phyloP scores from a whole-genome alignment of 2,113 vertebrate genomes.

The Dolichallabes microphthalmus region DNA sequence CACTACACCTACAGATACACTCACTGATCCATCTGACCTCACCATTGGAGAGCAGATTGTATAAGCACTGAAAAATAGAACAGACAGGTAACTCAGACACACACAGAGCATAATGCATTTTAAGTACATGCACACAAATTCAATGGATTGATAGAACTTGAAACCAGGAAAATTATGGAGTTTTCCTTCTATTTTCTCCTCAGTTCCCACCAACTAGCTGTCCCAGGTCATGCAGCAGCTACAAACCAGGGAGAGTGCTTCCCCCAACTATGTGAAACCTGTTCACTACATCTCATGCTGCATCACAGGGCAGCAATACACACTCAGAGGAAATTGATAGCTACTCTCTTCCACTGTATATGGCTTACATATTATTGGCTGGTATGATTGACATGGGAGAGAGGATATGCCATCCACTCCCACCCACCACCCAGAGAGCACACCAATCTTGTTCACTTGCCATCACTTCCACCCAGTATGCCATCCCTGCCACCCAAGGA shows the following conservation, averaged over 20 bases:
- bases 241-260: neutral
- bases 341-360: neutral
- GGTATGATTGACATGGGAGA: neutral
- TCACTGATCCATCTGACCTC: slow-evolving; percentile 46
- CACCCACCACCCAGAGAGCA: neutral
- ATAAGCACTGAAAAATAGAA: slow-evolving; percentile 44
- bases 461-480: no score
- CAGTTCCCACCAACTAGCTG: neutral
- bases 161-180: neutral
- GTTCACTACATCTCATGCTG: neutral
- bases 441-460: neutral
- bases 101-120: neutral
- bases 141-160: neutral
- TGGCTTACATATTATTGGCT: neutral
- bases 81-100: neutral
- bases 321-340: neutral
- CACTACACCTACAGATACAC: slow-evolving; percentile 37
- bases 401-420: neutral
- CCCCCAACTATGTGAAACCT: neutral
- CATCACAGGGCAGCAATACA: neutral
- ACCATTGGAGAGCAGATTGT: slow-evolving; percentile 53
- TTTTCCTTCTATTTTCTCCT: neutral
- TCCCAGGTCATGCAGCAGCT: neutral
- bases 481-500: no score
- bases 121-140: neutral